Percentiles rank a stretch among this genome's conserved stretches.
These are phyloP conservation scores for Semnornis frantzii DNA, from an alignment of 2,113 vertebrate species.

Conservation along the genomic window DNA sequence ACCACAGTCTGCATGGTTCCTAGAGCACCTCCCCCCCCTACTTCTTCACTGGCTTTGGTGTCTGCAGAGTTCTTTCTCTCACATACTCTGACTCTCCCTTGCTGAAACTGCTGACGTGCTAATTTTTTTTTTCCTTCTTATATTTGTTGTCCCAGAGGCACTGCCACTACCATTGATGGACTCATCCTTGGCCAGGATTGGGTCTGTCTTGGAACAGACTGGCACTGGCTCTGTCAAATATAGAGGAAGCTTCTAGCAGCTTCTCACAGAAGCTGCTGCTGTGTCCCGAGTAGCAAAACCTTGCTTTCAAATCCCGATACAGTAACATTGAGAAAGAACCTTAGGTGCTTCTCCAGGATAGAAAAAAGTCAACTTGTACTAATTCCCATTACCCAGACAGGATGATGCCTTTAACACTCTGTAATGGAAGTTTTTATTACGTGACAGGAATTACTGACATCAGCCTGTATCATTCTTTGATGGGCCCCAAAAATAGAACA, in stretches of 20 bases:
- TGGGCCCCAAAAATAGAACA: slow-evolving; percentile 61
- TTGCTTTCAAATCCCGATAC: background rate
- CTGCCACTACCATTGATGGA: background rate
- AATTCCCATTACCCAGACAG: slow-evolving; percentile 67
- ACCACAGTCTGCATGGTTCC: background rate
- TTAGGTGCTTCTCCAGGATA: slow-evolving; percentile 33
- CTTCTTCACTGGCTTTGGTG: background rate
- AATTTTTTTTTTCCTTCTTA: background rate
- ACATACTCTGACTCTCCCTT: background rate
- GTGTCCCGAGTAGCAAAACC: background rate
- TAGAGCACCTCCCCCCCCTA: background rate
- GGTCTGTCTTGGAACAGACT: background rate
- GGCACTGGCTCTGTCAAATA: background rate
- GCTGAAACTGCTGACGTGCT: background rate
- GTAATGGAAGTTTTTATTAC: slow-evolving; percentile 72
- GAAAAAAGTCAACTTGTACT: slow-evolving; percentile 27
- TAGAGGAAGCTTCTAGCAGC: background rate
- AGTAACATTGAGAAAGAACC: slow-evolving; percentile 8
- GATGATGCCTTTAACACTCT: slow-evolving; percentile 60
- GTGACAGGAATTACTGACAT: slow-evolving; percentile 63
- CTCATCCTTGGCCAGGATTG: background rate
- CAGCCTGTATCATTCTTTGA: slow-evolving; percentile 65
- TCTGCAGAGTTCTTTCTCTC: background rate
- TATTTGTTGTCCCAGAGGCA: background rate
- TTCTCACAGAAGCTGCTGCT: background rate